Percentiles rank a stretch among this genome's conserved stretches.
phyloP scores from a whole-genome alignment of 2,113 vertebrate genomes.

The Meriones unguiculatus region DNA sequence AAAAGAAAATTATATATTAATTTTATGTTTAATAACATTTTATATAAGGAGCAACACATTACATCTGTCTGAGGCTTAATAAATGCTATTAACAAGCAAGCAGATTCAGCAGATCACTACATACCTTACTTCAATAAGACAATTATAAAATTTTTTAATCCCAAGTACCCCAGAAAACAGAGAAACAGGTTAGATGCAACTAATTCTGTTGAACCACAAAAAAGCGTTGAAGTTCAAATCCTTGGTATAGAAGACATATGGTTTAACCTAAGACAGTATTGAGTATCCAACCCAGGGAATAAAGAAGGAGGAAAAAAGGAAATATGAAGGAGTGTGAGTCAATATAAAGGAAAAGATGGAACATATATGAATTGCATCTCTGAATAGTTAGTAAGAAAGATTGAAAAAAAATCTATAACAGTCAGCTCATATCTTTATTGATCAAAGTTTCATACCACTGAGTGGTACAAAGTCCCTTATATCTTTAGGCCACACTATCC shows the following conservation, averaged over 20 bases:
- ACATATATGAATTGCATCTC: neutral
- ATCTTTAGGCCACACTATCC: neutral
- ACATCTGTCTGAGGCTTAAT: neutral
- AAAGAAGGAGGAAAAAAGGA: neutral
- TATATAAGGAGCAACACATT: neutral
- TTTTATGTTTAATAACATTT: conserved; percentile 39
- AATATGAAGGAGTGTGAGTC: conserved; percentile 1
- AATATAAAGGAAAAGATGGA: neutral
- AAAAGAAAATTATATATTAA: conserved; percentile 11
- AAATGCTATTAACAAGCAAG: conserved; percentile 15
- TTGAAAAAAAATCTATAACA: neutral
- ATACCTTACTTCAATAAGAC: neutral
- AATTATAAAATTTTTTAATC: neutral
- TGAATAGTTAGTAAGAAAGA: neutral
- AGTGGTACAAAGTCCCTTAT: neutral
- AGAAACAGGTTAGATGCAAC: neutral
- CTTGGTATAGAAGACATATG: neutral
- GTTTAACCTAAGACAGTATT: neutral
- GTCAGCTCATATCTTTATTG: neutral
- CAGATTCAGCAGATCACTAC: conserved; percentile 13
- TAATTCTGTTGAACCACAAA: neutral
- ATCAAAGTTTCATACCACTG: neutral
- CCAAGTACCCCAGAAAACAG: neutral
- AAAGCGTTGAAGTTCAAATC: conserved; percentile 15
- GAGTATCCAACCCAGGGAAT: neutral